A percentile compares a stretch with the other conserved stretches of the same genome.
These are phyloP conservation scores for Athetis lepigone DNA, from an alignment of 2,888 invertebrate species.

Conservation along the genomic window DNA sequence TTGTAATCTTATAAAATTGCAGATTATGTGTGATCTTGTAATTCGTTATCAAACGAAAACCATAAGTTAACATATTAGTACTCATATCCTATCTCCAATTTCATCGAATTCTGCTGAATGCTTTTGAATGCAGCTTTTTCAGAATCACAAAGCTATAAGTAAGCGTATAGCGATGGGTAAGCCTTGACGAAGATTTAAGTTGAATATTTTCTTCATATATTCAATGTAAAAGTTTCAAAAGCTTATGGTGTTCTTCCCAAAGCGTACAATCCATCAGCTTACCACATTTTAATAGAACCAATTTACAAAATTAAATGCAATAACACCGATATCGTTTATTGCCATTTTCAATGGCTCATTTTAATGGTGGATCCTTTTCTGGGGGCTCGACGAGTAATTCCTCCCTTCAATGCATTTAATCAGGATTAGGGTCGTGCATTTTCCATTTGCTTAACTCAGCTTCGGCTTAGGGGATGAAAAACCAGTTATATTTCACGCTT, in stretches of 20 bases:
- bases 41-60: too few relatives aligned
- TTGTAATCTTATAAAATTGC: too few relatives aligned
- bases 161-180: too few relatives aligned
- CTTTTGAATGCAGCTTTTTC: too few relatives aligned
- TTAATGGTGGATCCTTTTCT: constrained; percentile 36
- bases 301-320: constrained; percentile 50
- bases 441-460: constrained; percentile 56
- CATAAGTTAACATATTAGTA: too few relatives aligned
- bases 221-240: neutral
- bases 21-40: too few relatives aligned
- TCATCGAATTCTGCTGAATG: too few relatives aligned
- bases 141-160: too few relatives aligned
- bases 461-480: constrained; percentile 44
- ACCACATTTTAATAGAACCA: constrained; percentile 29
- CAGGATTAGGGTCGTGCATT: constrained; percentile 60
- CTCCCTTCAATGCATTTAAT: constrained; percentile 65
- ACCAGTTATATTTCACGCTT: constrained; percentile 41
- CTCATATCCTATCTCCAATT: too few relatives aligned
- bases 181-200: neutral
- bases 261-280: neutral
- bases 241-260: neutral
- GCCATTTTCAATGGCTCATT: constrained; percentile 36
- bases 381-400: constrained; percentile 51
- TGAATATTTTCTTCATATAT: neutral
- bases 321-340: constrained; percentile 46